A percentile compares a stretch with the other conserved stretches of the same genome.
phyloP scores from a whole-genome alignment of 1,140 invertebrate genomes.

The Lepidurus arcticus region DNA sequence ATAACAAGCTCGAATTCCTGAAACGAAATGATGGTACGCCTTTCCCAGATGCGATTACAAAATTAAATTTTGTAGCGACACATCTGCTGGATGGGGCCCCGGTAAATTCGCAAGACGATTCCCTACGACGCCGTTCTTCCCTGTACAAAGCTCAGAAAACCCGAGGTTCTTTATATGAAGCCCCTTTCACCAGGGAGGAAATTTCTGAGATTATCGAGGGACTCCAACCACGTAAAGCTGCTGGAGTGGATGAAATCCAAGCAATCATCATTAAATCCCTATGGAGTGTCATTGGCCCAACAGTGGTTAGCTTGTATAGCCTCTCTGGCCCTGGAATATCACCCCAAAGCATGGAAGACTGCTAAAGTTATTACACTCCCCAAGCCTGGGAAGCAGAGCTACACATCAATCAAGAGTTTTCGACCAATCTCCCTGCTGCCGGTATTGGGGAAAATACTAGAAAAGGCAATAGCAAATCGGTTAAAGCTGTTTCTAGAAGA shows the following conservation, averaged over 20 bases:
- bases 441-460: constrained; percentile 23
- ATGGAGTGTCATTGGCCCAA: background rate
- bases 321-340: background rate
- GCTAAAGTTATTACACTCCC: constrained; percentile 12
- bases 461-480: constrained; percentile 22
- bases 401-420: background rate
- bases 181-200: constrained; percentile 24
- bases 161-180: background rate
- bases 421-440: constrained; percentile 14
- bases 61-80: constrained; percentile 22
- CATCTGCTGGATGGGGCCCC: background rate
- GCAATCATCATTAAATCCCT: background rate
- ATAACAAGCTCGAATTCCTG: constrained; percentile 19
- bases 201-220: background rate
- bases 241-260: constrained; percentile 25
- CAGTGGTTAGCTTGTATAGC: background rate
- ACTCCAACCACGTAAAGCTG: constrained; percentile 9
- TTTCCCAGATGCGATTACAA: background rate
- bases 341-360: constrained; percentile 17
- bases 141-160: too few species aligned
- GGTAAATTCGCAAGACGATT: background rate
- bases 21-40: background rate
- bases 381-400: constrained; percentile 10
- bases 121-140: background rate
- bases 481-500: background rate